A percentile compares a stretch with the other conserved stretches of the same genome.
Conservation (phyloP, 2,888 invertebrate genomes). For the Cacoxenus indagator region DNA sequence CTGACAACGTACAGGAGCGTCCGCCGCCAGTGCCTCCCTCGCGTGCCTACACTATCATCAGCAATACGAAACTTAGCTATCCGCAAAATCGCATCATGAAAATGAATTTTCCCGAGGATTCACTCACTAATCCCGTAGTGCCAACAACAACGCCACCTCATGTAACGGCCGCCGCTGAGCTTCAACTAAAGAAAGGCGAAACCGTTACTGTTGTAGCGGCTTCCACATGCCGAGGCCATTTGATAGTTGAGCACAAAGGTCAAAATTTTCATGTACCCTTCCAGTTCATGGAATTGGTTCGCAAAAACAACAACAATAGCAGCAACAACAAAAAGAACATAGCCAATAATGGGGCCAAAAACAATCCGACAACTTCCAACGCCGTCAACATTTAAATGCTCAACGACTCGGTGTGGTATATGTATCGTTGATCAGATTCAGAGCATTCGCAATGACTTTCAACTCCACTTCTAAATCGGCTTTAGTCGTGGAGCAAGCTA, state of each 20-base stretch:
- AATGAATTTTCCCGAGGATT: conserved; percentile 84
- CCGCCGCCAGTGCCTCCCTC: conserved; percentile 94
- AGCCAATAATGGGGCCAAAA: conserved; percentile 29
- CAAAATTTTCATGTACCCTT: conserved; percentile 84
- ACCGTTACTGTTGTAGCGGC: conserved; percentile 90
- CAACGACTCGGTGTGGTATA: too few relatives aligned
- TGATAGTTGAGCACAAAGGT: conserved; percentile 86
- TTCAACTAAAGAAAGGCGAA: conserved; percentile 84
- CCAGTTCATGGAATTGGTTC: conserved; percentile 81
- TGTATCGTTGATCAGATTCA: too few relatives aligned
- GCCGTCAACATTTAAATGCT: conserved; percentile 44
- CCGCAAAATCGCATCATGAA: conserved; percentile 94
- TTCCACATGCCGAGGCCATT: conserved; percentile 86
- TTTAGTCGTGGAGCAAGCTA: not conserved
- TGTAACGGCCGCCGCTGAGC: conserved; percentile 35
- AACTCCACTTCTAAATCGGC: too few relatives aligned
- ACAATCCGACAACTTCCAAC: conserved; percentile 17
- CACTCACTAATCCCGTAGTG: conserved; percentile 57
- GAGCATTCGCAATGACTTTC: conserved; percentile 1
- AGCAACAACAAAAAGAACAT: conserved; percentile 12
- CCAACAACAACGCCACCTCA: conserved; percentile 36
- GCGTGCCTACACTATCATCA: conserved; percentile 89
- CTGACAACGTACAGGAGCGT: conserved; percentile 76
- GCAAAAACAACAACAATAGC: conserved; percentile 30
- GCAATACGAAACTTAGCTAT: conserved; percentile 91